phyloP scores from a whole-genome alignment of 2,888 invertebrate genomes.

The Spodoptera littoralis region DNA sequence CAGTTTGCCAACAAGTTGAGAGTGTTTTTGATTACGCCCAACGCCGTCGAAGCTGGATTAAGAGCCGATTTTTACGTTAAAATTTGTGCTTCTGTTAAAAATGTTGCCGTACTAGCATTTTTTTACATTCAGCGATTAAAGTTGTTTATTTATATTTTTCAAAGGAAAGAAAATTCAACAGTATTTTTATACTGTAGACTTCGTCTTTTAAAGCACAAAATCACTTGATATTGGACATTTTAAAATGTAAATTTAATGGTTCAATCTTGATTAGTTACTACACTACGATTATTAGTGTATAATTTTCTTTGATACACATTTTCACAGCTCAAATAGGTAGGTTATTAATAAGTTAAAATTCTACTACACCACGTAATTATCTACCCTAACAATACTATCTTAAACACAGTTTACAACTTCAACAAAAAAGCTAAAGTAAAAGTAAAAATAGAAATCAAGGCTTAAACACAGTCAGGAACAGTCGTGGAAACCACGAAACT shows the following conservation, averaged over 20 bases:
- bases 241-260: too few species aligned
- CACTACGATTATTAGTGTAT: too few species aligned
- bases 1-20: constrained; percentile 40
- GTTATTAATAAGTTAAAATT: too few species aligned
- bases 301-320: too few species aligned
- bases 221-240: too few species aligned
- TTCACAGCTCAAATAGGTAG: too few species aligned
- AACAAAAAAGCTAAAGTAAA: constrained; percentile 4
- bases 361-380: too few species aligned
- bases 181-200: too few species aligned
- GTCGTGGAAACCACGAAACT: constrained; percentile 31
- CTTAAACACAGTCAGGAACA: constrained; percentile 20
- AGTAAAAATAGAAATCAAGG: constrained; percentile 15
- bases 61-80: constrained; percentile 24
- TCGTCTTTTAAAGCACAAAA: too few species aligned
- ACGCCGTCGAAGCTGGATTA: constrained; percentile 29
- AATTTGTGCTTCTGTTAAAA: constrained; percentile 12
- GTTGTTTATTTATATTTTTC: too few species aligned
- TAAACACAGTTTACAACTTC: not conserved
- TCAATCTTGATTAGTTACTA: too few species aligned
- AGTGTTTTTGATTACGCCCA: constrained; percentile 45
- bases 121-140: not conserved
- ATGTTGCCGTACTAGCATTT: constrained; percentile 8
- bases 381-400: not conserved
- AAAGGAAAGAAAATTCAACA: too few species aligned